Conservation (phyloP, 1,140 invertebrate genomes). For the Orussus abietinus region DNA sequence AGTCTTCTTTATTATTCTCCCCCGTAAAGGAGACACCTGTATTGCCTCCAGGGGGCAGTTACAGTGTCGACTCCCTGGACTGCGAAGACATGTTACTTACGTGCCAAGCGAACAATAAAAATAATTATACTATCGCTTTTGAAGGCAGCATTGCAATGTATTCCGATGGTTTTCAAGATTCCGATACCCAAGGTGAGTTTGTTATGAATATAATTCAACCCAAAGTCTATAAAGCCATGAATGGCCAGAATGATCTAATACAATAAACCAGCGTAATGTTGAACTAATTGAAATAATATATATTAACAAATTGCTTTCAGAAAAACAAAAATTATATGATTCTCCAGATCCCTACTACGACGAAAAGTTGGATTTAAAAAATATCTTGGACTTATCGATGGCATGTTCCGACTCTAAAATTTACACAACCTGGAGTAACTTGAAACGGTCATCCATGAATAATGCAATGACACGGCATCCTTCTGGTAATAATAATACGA, state of each 20-base stretch:
- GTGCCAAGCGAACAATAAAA: slow-evolving; percentile 80
- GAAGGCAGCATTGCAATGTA: slow-evolving; percentile 83
- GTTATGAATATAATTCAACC: neutral
- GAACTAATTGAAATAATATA: neutral
- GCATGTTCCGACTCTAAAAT: slow-evolving; percentile 75
- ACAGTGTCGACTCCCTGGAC: slow-evolving; percentile 86
- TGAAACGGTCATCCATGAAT: slow-evolving; percentile 57
- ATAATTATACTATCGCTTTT: slow-evolving; percentile 92
- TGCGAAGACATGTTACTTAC: slow-evolving; percentile 87
- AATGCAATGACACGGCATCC: slow-evolving; percentile 61
- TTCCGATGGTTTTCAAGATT: slow-evolving; percentile 76
- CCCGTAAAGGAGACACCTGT: slow-evolving; percentile 78
- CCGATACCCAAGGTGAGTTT: slow-evolving; percentile 60
- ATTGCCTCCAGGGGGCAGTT: slow-evolving; percentile 65
- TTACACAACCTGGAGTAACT: slow-evolving; percentile 80
- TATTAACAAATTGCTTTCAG: slow-evolving; percentile 25
- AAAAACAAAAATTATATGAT: slow-evolving; percentile 43
- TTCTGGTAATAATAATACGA: slow-evolving; percentile 73
- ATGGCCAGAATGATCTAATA: neutral
- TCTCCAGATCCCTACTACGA: slow-evolving; percentile 37
- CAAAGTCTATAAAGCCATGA: neutral
- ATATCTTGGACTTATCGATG: slow-evolving; percentile 68
- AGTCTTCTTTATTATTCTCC: slow-evolving; percentile 84
- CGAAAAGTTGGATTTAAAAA: slow-evolving; percentile 38
- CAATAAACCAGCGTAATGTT: slow-evolving; percentile 1